phyloP scores from a whole-genome alignment of 2,113 vertebrate species.

The Clinocottus analis region DNA sequence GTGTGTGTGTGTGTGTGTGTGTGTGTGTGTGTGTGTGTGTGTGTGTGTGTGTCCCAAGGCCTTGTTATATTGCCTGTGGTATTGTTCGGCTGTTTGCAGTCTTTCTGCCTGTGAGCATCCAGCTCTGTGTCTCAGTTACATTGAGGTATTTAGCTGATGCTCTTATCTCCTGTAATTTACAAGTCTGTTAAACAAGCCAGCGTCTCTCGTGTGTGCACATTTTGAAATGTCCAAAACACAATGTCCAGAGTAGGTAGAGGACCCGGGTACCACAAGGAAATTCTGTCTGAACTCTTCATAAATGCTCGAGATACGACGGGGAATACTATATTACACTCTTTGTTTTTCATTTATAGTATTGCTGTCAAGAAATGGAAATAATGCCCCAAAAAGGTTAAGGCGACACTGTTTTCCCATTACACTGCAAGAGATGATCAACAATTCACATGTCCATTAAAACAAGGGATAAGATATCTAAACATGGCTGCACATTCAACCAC shows the following conservation, averaged over 20 bases:
- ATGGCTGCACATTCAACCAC: neutral
- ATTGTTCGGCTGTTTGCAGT: slow-evolving; percentile 67
- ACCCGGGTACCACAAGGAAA: too few species aligned
- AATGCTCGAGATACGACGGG: too few species aligned
- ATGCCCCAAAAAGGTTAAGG: too few species aligned
- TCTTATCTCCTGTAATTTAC: neutral
- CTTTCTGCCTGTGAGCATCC: slow-evolving; percentile 44
- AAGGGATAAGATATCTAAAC: neutral
- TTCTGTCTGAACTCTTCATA: too few species aligned
- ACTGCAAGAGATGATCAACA: neutral
- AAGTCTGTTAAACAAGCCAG: neutral
- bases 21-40: neutral
- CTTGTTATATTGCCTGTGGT: slow-evolving; percentile 58
- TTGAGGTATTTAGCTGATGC: neutral
- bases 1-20: slow-evolving; percentile 21
- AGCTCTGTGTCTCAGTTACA: slow-evolving; percentile 32
- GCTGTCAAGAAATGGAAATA: neutral
- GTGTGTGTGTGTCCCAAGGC: slow-evolving; percentile 34
- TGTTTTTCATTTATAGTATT: neutral
- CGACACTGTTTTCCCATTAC: neutral
- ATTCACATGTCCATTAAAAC: neutral
- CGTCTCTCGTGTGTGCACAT: too few species aligned
- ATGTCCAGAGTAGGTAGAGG: neutral
- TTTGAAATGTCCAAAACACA: neutral
- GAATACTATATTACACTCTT: neutral